Evolutionary conservation across 2,888 invertebrate species (phyloP), one percentile per base, ranked within the genome.

Genomic region (Orthosia cruda): DNA sequence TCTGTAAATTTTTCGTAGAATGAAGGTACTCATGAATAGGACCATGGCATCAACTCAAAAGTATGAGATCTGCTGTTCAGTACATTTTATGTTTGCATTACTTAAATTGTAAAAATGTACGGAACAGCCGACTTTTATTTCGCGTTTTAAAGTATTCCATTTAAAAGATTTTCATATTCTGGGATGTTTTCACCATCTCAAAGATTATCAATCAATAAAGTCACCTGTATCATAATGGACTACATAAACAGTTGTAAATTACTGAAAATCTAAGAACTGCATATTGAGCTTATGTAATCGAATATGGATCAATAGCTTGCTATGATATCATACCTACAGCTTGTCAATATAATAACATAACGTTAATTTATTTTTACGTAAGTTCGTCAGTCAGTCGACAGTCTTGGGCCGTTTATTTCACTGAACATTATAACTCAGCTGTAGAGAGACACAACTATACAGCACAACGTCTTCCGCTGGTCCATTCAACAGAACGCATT

Each of bases 351-450:
- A 20, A 40, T 70, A 50, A 67, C 26, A 23, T 45, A 20, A 49
- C 4, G 32, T 54, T 61, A 20, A 72, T 73, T 72, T 62, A 63
- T 16, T 7, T 49, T 67, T 26, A 54, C 45, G 12, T 26, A 20
- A 49, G 12, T 63, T 50, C 76, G 45, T 62, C 50, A 69, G 40
- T 20, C 52, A 71, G 59, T 52, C 26, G 49, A 59, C 63, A 64
- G 58, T 54, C 55, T 55, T 13, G 54, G 20, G 23, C 50, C 77
- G 59, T 76, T 71, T 63, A 67, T 58, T 71, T 55, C 32, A 18
- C 54, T 20, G 11, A 77, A 82, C 67, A 80, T 82, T 77, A 47
- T n/a, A n/a, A 57, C 12, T 50, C 67, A 67, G 16, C 23, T 55
- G 63, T 50, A 13, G 47, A 45, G 40, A 61, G 45, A 65, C 13